phyloP scores from a whole-genome alignment of 2,888 invertebrate species.

The Chrysomela aeneicollis region DNA sequence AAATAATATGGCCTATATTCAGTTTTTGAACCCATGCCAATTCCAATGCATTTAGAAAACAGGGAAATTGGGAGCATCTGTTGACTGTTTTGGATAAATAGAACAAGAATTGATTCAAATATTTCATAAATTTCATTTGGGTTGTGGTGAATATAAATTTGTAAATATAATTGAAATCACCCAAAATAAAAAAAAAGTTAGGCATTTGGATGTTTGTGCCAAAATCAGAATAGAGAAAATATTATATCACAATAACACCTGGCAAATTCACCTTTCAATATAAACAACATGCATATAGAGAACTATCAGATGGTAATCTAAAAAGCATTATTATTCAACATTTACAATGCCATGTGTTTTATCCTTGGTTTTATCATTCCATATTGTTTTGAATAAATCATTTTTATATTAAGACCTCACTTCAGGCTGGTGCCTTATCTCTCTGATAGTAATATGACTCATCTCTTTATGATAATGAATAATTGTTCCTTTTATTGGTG shows the following conservation, averaged over 20 bases:
- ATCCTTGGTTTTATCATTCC: background rate
- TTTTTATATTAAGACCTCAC: no score
- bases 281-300: no score
- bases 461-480: background rate
- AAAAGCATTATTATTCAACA: no score
- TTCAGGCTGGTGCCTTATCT: background rate
- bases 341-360: background rate
- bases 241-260: background rate
- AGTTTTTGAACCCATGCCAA: constrained; percentile 49
- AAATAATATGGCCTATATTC: constrained; percentile 46
- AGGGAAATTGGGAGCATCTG: background rate
- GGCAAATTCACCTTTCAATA: background rate
- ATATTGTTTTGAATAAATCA: background rate
- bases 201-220: background rate
- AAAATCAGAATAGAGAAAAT: background rate
- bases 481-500: background rate
- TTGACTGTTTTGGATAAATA: background rate
- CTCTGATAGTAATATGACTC: background rate
- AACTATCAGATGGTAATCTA: no score
- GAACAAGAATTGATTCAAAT: no score
- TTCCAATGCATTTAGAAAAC: constrained; percentile 37
- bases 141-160: no score
- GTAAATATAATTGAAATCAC: no score
- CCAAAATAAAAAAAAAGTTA: no score
- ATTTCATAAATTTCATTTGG: no score